Percentiles rank a stretch among this genome's conserved stretches.
Conservation (phyloP, 2,888 invertebrate genomes). For the Ganaspis brasiliensis region DNA sequence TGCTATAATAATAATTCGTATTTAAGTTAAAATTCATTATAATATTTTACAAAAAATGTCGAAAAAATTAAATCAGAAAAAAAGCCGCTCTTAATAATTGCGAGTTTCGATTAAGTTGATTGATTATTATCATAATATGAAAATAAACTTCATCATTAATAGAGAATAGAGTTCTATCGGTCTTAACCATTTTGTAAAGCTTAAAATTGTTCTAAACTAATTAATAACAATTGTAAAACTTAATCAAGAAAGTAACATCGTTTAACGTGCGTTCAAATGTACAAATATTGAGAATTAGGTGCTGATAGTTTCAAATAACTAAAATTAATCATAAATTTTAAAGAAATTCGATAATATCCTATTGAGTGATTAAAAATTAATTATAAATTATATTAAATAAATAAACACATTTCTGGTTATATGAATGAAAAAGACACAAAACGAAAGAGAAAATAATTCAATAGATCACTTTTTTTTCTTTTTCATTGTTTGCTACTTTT, state of each 20-base stretch:
- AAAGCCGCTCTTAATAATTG: too few species aligned
- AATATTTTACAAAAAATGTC: too few species aligned
- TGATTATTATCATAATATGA: conserved; percentile 6
- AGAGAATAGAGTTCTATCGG: not conserved
- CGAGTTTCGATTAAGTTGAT: not conserved
- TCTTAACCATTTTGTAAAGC: conserved; percentile 12
- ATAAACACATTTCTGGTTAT: conserved; percentile 8
- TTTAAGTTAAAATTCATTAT: too few species aligned
- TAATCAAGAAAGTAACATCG: conserved; percentile 32
- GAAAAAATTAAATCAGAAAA: too few species aligned
- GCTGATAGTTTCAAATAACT: not conserved
- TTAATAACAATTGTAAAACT: conserved; percentile 41
- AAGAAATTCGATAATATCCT: not conserved
- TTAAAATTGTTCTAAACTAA: not conserved
- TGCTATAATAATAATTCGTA: too few species aligned
- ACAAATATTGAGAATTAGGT: conserved; percentile 31
- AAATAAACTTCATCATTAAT: not conserved
- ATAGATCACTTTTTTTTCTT: too few species aligned
- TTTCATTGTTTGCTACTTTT: not conserved
- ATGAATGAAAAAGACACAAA: not conserved
- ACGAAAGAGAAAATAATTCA: too few species aligned
- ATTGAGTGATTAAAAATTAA: not conserved
- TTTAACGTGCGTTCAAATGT: conserved; percentile 36
- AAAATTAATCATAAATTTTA: not conserved
- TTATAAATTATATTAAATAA: conserved; percentile 19